Evolutionary conservation across 2,113 vertebrate species (phyloP).

Genomic region (Cyphomyrus plagiostoma): DNA sequence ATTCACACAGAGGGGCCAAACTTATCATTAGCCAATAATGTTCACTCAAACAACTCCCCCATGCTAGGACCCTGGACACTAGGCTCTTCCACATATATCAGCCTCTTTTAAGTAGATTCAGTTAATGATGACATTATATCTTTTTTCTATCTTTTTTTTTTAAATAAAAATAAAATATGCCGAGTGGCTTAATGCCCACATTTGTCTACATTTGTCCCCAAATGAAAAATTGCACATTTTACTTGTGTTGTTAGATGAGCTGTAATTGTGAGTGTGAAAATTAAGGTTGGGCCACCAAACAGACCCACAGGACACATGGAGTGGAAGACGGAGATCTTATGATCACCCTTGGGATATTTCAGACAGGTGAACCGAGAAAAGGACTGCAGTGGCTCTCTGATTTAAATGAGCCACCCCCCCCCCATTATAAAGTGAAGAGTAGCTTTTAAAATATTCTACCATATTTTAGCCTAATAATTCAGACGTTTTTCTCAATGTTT

Average conservation of each 20-base stretch:
- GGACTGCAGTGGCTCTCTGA: background rate
- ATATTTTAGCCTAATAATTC: background rate
- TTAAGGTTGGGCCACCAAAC: background rate
- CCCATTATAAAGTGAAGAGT: background rate
- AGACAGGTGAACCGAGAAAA: background rate
- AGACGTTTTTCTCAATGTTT: background rate
- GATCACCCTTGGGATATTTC: background rate
- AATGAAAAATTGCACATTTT: slow-evolving; percentile 20
- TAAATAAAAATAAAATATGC: background rate
- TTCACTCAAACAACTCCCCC: background rate
- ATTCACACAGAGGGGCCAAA: background rate
- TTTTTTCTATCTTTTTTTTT: background rate
- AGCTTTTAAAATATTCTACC: background rate
- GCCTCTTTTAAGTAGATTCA: background rate
- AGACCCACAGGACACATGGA: background rate
- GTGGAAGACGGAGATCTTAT: background rate
- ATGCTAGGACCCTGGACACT: background rate
- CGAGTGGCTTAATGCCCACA: background rate
- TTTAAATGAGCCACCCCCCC: background rate
- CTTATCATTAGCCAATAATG: background rate
- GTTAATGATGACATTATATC: background rate
- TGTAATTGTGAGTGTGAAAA: background rate
- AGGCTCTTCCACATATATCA: background rate
- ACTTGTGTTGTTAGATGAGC: slow-evolving; percentile 38
- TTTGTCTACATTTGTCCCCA: background rate